These are phyloP conservation scores for Psammodynastes pulverulentus DNA, from an alignment of 2,113 vertebrate species.

Conservation along the genomic window DNA sequence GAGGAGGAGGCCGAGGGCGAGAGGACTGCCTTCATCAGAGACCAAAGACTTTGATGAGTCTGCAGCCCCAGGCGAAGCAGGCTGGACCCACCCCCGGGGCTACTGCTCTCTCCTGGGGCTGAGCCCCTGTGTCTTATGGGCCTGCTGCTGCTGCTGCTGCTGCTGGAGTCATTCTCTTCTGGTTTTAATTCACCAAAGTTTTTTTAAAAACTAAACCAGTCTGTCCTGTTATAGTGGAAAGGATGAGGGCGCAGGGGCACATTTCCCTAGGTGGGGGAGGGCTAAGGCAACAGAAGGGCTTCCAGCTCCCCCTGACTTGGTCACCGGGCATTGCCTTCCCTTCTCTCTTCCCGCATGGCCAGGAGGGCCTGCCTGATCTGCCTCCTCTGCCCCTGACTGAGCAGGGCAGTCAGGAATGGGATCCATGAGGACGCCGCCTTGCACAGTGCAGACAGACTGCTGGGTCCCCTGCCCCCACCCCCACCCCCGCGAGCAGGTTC, in stretches of 20 bases:
- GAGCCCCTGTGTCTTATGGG: background rate
- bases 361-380: conserved; percentile 47
- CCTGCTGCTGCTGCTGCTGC: background rate
- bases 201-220: conserved; percentile 37
- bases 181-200: conserved; percentile 68
- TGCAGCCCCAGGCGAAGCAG: conserved; percentile 47
- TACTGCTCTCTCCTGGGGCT: background rate
- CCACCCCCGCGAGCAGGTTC: background rate
- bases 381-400: background rate
- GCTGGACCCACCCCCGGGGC: conserved; percentile 4
- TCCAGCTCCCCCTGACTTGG: background rate
- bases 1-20: conserved; percentile 81
- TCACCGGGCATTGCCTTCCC: fast-evolving
- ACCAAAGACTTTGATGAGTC: conserved; percentile 95
- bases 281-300: background rate
- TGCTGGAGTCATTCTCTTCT: conserved; percentile 14
- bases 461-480: background rate
- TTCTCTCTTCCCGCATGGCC: background rate
- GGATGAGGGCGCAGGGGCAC: fast-evolving
- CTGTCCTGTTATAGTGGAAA: background rate
- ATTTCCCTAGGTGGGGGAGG: background rate
- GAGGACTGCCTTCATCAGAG: conserved; percentile 98
- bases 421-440: background rate
- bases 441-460: background rate
- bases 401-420: background rate